phyloP scores from a whole-genome alignment of 2,113 vertebrate species.

The Panthera leo region DNA sequence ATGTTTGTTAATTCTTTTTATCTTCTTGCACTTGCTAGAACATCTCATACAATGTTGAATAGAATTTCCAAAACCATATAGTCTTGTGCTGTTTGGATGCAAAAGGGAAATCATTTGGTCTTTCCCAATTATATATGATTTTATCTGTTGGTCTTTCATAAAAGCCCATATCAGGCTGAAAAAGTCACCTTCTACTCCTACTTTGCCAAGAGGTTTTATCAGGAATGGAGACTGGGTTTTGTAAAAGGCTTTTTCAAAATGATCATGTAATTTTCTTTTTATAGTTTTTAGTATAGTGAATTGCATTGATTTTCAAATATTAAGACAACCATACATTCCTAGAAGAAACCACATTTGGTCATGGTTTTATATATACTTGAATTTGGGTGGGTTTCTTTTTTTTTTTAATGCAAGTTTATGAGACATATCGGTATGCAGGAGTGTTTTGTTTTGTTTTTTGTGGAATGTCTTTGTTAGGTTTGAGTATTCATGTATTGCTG shows the following conservation, averaged over 20 bases:
- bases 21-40: neutral
- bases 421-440: neutral
- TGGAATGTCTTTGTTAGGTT: neutral
- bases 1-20: neutral
- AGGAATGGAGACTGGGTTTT: neutral
- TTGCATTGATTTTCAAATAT: neutral
- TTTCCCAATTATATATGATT: neutral
- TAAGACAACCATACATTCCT: neutral
- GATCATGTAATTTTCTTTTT: neutral
- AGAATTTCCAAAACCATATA: neutral
- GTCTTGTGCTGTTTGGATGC: neutral
- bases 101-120: neutral
- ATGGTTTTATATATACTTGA: neutral
- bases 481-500: neutral
- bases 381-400: neutral
- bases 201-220: neutral
- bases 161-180: neutral
- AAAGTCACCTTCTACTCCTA: neutral
- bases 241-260: neutral
- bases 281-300: neutral
- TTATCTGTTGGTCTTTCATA: neutral
- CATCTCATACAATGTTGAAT: neutral
- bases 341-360: neutral
- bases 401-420: neutral
- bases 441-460: neutral